Conservation (phyloP, 2,113 vertebrate species). For the Thermophis baileyi region DNA sequence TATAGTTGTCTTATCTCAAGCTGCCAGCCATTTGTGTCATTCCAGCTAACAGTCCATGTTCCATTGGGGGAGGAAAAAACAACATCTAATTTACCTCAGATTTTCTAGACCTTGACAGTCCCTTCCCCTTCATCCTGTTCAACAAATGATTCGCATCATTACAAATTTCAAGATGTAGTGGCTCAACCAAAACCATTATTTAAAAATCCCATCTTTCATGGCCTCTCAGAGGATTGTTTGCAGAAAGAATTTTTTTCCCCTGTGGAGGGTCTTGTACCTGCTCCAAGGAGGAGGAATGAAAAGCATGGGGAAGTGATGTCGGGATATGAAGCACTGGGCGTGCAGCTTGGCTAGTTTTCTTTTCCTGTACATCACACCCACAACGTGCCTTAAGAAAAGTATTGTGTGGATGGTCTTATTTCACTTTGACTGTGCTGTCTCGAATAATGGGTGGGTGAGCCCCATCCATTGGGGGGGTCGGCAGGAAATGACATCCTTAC, state of each 20-base stretch:
- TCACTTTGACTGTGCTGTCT: neutral
- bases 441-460: neutral
- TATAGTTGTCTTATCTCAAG: neutral
- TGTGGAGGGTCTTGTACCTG: neutral
- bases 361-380: neutral
- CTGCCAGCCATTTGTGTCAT: slow-evolving; percentile 11
- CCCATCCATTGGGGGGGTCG: neutral
- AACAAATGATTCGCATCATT: neutral
- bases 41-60: slow-evolving; percentile 17
- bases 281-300: neutral
- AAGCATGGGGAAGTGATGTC: neutral
- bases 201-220: neutral
- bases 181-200: neutral
- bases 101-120: neutral
- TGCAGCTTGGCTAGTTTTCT: neutral
- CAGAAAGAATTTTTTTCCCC: neutral
- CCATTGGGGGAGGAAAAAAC: fast-evolving
- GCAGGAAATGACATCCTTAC: neutral
- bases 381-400: neutral
- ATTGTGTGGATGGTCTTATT: neutral
- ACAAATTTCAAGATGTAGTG: neutral
- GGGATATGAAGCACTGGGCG: neutral
- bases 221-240: neutral
- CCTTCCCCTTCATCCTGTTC: slow-evolving; percentile 10
- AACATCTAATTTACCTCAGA: neutral